These are phyloP conservation scores for Ylistrum balloti DNA, from an alignment of 1,140 invertebrate species.

Conservation along the genomic window DNA sequence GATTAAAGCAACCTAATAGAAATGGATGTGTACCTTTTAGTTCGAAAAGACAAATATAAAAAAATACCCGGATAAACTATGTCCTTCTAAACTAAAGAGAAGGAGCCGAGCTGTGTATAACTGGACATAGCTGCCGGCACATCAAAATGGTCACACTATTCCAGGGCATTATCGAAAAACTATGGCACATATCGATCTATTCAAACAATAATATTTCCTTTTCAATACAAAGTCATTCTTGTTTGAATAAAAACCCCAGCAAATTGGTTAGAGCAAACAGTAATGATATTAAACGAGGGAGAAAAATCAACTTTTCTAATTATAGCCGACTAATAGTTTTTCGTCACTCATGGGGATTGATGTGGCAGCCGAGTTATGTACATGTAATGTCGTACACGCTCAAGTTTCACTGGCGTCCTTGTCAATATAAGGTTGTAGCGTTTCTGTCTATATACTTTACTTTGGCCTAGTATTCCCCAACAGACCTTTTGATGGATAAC, in stretches of 20 bases:
- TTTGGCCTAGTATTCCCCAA: neutral
- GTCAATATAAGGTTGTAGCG: neutral
- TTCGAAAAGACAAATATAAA: too few species aligned
- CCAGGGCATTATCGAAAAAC: neutral
- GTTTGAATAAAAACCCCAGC: conserved; percentile 4
- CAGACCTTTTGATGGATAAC: too few species aligned
- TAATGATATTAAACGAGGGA: neutral
- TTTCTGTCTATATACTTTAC: neutral
- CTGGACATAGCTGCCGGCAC: neutral
- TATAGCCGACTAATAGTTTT: conserved; percentile 15
- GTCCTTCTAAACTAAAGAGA: neutral
- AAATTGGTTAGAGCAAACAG: conserved; percentile 24
- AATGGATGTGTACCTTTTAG: too few species aligned
- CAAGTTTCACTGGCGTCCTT: neutral
- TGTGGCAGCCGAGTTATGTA: neutral
- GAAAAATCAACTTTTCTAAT: conserved; percentile 36
- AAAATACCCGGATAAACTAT: neutral
- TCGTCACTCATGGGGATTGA: neutral
- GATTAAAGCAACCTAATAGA: too few species aligned
- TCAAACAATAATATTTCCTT: neutral
- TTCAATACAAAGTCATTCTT: conserved; percentile 6
- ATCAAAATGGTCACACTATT: neutral
- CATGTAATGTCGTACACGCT: neutral
- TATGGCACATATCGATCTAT: neutral
- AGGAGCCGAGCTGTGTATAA: neutral